Evolutionary conservation across 2,113 vertebrate species (phyloP).

Genomic region (Pelusios castaneus): DNA sequence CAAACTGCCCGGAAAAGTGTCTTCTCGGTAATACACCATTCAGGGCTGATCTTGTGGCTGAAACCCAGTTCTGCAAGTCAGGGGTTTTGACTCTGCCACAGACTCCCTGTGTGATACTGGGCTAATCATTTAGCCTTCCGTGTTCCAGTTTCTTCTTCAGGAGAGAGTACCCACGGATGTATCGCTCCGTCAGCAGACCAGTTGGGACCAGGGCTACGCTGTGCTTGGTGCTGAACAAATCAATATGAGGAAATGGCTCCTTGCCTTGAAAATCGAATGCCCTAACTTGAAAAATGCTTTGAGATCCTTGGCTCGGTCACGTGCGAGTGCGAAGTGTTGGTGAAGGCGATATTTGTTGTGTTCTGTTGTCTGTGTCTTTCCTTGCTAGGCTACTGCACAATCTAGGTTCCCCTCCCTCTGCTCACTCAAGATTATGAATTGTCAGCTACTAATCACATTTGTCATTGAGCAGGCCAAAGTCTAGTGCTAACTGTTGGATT

Average conservation of each 20-base stretch:
- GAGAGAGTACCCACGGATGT: not conserved
- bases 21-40: no score
- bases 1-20: no score
- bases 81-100: not conserved
- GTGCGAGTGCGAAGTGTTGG: not conserved
- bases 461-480: not conserved
- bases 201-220: not conserved
- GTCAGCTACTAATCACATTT: not conserved
- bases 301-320: not conserved
- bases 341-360: no score
- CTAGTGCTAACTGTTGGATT: not conserved
- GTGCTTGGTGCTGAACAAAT: not conserved
- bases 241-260: not conserved
- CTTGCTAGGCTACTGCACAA: no score
- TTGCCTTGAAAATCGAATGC: not conserved
- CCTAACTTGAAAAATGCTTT: not conserved
- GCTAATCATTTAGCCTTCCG: not conserved
- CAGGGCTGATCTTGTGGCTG: not conserved
- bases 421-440: no score
- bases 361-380: no score
- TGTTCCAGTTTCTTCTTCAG: not conserved
- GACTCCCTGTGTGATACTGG: not conserved
- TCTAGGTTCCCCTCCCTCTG: no score
- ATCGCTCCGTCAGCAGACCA: not conserved
- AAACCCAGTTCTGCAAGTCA: not conserved